Evolutionary conservation across 2,888 invertebrate genomes (phyloP).

Genomic region (Diarsia brunnea): DNA sequence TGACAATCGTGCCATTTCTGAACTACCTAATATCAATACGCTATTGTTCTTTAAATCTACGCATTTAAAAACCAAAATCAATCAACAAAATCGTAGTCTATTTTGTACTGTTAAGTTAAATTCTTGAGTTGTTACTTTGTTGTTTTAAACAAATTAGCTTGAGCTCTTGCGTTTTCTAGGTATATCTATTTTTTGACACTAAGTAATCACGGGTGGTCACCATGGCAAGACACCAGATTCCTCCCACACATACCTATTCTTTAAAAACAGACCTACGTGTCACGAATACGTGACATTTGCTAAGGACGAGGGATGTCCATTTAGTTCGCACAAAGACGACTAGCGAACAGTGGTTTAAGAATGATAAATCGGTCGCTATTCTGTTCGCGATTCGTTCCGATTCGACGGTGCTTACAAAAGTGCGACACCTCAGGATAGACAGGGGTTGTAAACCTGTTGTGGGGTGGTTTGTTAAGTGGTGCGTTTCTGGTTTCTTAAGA

Average conservation of each 20-base stretch:
- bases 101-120: too few relatives aligned
- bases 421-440: conserved; percentile 77
- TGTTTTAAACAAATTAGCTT: background rate
- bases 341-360: conserved; percentile 86
- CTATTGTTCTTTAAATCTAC: too few relatives aligned
- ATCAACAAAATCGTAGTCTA: too few relatives aligned
- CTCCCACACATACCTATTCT: conserved; percentile 24
- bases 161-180: background rate
- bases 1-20: too few relatives aligned
- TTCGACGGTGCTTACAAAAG: conserved; percentile 82
- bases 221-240: conserved; percentile 10
- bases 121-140: background rate
- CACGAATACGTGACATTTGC: conserved; percentile 86
- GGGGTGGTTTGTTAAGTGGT: background rate
- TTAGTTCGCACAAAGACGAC: conserved; percentile 80
- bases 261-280: conserved; percentile 73
- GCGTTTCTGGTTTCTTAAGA: background rate
- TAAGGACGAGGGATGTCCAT: conserved; percentile 85
- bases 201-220: conserved; percentile 29
- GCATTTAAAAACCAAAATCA: too few relatives aligned
- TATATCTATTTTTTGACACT: background rate
- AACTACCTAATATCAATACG: too few relatives aligned
- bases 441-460: conserved; percentile 65
- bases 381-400: conserved; percentile 88
- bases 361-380: conserved; percentile 88